Conservation (phyloP, 2,797 vertebrate genomes). For the Macropodus opercularis region DNA sequence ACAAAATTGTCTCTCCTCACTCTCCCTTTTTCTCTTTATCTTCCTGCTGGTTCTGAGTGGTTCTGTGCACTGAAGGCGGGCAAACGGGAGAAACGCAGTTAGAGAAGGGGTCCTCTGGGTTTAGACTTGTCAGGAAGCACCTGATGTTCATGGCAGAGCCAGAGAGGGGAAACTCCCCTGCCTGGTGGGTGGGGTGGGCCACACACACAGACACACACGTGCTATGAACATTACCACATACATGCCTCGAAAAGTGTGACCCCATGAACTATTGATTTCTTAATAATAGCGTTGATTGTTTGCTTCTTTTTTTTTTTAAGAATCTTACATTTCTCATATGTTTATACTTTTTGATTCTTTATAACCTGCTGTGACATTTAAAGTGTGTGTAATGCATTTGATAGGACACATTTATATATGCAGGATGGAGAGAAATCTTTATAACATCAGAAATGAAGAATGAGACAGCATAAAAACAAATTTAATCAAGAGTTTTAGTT, state of each 20-base stretch:
- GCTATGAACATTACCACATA: constrained; percentile 43
- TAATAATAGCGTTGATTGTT: constrained; percentile 26
- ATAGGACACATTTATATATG: no score
- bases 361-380: no score
- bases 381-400: no score
- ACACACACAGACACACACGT: constrained; percentile 64
- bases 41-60: constrained; percentile 40
- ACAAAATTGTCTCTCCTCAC: constrained; percentile 57
- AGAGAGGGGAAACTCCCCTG: constrained; percentile 76
- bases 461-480: not conserved
- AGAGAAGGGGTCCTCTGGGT: constrained; percentile 68
- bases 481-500: not conserved
- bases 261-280: constrained; percentile 38
- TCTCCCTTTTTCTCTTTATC: constrained; percentile 48
- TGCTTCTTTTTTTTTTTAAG: constrained; percentile 3
- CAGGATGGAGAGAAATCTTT: no score
- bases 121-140: constrained; percentile 80
- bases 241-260: constrained; percentile 51
- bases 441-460: constrained; percentile 1
- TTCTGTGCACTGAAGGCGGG: constrained; percentile 36
- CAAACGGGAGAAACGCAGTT: constrained; percentile 35
- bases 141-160: constrained; percentile 71
- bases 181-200: constrained; percentile 73
- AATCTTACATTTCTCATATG: no score
- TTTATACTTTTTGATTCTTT: no score